Percentiles rank a stretch among this genome's conserved stretches.
Evolutionary conservation across 2,888 invertebrate species (phyloP).

Genomic region (Anthophora plumipes): DNA sequence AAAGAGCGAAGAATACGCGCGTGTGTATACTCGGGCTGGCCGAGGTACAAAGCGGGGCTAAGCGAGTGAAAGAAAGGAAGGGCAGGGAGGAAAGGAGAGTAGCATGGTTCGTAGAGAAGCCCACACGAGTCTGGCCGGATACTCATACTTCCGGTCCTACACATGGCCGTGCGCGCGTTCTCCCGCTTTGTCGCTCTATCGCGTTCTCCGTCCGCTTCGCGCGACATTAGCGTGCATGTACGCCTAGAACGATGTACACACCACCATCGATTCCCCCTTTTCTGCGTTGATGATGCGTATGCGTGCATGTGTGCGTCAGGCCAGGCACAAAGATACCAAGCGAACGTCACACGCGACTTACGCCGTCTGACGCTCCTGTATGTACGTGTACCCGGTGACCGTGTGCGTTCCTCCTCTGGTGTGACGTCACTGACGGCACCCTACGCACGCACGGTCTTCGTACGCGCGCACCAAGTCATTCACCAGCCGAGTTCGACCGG

Average conservation of each 20-base stretch:
- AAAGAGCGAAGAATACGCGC: slow-evolving; percentile 33
- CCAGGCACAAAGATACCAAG: slow-evolving; percentile 50
- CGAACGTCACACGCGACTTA: slow-evolving; percentile 66
- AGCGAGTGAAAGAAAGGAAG: slow-evolving; percentile 58
- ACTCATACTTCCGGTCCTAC: slow-evolving; percentile 85
- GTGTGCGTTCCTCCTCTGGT: slow-evolving; percentile 7
- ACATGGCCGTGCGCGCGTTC: slow-evolving; percentile 78
- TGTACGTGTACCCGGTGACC: not conserved
- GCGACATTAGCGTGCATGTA: slow-evolving; percentile 66
- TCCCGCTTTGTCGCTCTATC: slow-evolving; percentile 54
- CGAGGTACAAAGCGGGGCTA: slow-evolving; percentile 54
- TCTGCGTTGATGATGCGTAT: not conserved
- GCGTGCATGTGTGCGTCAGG: slow-evolving; percentile 3
- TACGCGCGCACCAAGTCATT: slow-evolving; percentile 50
- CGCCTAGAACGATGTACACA: slow-evolving; percentile 40
- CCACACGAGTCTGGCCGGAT: slow-evolving; percentile 85
- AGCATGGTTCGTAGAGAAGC: slow-evolving; percentile 80
- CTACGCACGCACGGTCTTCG: slow-evolving; percentile 51
- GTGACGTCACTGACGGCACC: slow-evolving; percentile 66
- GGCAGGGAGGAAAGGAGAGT: slow-evolving; percentile 60
- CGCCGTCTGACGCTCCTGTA: slow-evolving; percentile 25
- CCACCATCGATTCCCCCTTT: not conserved
- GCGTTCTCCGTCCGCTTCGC: slow-evolving; percentile 49
- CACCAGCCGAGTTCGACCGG: slow-evolving; percentile 34
- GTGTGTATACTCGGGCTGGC: slow-evolving; percentile 14